Conservation (phyloP, 2,797 vertebrate genomes). For the Gambusia yucatana region DNA sequence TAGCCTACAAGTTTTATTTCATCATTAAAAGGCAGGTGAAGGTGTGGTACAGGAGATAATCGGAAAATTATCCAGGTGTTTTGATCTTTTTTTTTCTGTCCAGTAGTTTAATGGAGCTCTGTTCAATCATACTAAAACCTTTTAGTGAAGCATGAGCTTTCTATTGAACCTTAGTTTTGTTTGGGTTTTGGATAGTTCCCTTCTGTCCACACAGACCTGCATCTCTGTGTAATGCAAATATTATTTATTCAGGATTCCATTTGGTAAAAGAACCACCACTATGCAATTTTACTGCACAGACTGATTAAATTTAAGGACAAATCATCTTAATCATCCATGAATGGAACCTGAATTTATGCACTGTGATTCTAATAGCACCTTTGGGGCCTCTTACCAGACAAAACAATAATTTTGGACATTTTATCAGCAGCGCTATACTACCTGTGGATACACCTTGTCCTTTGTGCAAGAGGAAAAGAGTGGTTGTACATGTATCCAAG, state of each 20-base stretch:
- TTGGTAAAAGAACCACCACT: neutral
- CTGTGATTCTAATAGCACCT: neutral
- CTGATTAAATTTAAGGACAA: neutral
- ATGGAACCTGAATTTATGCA: neutral
- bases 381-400: neutral
- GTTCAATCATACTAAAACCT: constrained; percentile 32
- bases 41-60: constrained; percentile 45
- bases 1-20: constrained; percentile 49
- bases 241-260: neutral
- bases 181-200: neutral
- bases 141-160: neutral
- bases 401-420: neutral
- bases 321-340: neutral
- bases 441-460: neutral
- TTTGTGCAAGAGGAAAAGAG: neutral
- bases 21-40: constrained; percentile 54
- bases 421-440: neutral
- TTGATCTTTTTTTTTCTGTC: constrained; percentile 32
- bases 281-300: neutral
- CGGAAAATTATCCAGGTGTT: constrained; percentile 55
- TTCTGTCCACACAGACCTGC: neutral
- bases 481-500: neutral
- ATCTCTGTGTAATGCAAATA: neutral
- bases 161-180: neutral
- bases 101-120: constrained; percentile 24